A percentile compares a stretch with the other conserved stretches of the same genome.
phyloP scores from a whole-genome alignment of 2,888 invertebrate species.

The Nemoura dubitans region DNA sequence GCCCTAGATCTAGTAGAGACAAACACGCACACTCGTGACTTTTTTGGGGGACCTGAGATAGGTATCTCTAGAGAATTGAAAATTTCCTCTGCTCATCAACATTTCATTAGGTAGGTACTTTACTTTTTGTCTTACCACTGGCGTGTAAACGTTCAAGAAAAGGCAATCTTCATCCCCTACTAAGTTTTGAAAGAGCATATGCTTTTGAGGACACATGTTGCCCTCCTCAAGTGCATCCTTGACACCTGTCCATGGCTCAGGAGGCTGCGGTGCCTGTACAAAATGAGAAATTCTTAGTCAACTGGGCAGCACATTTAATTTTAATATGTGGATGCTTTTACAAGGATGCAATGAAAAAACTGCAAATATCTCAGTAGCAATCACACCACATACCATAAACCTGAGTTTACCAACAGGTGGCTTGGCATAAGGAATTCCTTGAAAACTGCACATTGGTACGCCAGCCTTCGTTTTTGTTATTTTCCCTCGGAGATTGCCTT shows the following conservation, averaged over 20 bases:
- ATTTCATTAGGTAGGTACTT: no score
- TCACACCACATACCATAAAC: conserved; percentile 45
- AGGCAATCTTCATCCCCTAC: conserved; percentile 61
- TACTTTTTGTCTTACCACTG: no score
- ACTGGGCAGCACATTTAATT: no score
- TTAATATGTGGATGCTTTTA: no score
- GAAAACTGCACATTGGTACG: conserved; percentile 39
- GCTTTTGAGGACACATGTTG: conserved; percentile 62
- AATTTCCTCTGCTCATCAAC: no score
- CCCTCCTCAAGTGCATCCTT: conserved; percentile 63
- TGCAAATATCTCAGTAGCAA: no score
- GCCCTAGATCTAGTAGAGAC: no score
- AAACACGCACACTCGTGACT: no score
- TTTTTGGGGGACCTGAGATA: no score
- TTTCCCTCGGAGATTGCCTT: conserved; percentile 43
- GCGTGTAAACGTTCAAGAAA: conserved; percentile 61
- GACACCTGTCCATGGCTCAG: conserved; percentile 60
- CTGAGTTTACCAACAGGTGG: conserved; percentile 38
- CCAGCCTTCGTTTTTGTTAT: conserved; percentile 9
- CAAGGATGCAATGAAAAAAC: conserved; percentile 8
- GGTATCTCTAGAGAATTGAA: no score
- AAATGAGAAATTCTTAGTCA: not conserved
- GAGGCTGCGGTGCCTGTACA: conserved; percentile 58
- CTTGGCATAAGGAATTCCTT: conserved; percentile 43
- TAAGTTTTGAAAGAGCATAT: conserved; percentile 32